Evolutionary conservation across 2,888 invertebrate species (phyloP), one percentile per base, ranked within the genome.

Genomic region (Clostera curtula): DNA sequence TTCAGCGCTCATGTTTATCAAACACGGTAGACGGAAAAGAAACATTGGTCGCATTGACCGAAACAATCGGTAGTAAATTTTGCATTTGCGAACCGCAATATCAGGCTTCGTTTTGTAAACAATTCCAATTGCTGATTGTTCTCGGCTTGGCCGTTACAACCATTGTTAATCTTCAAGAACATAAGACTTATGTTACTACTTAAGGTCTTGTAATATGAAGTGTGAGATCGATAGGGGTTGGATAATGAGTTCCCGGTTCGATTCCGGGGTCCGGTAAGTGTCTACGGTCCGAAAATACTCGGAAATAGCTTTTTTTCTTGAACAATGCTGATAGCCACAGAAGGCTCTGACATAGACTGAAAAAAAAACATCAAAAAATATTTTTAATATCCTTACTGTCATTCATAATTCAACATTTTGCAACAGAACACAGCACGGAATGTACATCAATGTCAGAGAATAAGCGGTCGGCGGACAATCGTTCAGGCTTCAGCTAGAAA

Each of bases 51-150:
- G 36, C 38, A 38, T 38, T 36, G 29, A 43, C 43, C 31, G 32
- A 44, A 52, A 47, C 49, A 49, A 54, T 46, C 29, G 41, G 27
- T 25, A 33, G 40, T 32, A 33, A 36, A 34, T 34, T 34, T 38
- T 38, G 32, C 44, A 48, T 39, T 46, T 49, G 34, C 36, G 34
- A 36, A 39, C 34, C 64, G 40, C 48, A 59, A 54, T 67, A 72
- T 71, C 69, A 65, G 56, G 50, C 49, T 44, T 49, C 60, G 58
- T 64, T 73, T 73, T 65, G 73, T 73, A 77, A 79, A 77, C 79
- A 77, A 59, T 65, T 71, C 73, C 73, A 73, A 73, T 73, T 66
- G 64, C 34, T 65, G 66, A 80, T 82, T 80, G 80, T 80, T 77
- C 66, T 62, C 55, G 56, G 61, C 58, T 58, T 56, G 52, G 60